A percentile compares a stretch with the other conserved stretches of the same genome.
phyloP scores from a whole-genome alignment of 2,113 vertebrate species.

The Dryoscopus gambensis region DNA sequence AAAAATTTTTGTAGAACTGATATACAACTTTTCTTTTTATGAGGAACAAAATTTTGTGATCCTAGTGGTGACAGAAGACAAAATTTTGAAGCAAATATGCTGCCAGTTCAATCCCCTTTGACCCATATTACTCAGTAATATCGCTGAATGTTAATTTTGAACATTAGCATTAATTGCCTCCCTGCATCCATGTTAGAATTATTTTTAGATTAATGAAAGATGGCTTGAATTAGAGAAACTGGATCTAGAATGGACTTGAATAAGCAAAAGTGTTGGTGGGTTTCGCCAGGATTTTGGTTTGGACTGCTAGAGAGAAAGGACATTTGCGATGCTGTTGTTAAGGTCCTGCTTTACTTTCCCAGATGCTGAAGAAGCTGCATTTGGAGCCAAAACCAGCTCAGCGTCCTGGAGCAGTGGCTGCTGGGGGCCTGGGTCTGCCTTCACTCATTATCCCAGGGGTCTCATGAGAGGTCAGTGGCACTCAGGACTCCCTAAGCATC shows the following conservation, averaged over 20 bases:
- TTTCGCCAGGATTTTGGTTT: background rate
- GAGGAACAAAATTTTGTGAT: slow-evolving; percentile 27
- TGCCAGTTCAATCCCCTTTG: slow-evolving; percentile 11
- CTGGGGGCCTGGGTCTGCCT: background rate
- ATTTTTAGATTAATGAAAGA: slow-evolving; percentile 39
- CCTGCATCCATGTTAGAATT: background rate
- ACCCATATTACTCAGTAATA: slow-evolving; percentile 8
- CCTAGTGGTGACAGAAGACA: background rate
- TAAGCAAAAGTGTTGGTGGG: background rate
- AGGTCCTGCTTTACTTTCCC: background rate
- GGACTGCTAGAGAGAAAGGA: background rate
- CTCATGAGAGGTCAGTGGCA: background rate
- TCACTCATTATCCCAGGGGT: background rate
- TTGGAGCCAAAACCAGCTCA: background rate
- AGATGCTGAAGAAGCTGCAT: background rate
- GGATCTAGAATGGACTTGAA: background rate
- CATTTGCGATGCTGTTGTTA: background rate
- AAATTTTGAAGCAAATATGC: slow-evolving; percentile 24
- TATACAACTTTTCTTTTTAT: background rate
- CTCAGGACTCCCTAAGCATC: background rate
- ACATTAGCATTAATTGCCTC: background rate
- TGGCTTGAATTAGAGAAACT: slow-evolving; percentile 49
- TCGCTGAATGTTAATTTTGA: background rate
- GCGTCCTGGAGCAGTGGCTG: background rate
- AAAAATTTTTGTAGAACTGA: background rate